Evolutionary conservation across 2,888 invertebrate species (phyloP).

Genomic region (Drepanosiphum platanoidis): DNA sequence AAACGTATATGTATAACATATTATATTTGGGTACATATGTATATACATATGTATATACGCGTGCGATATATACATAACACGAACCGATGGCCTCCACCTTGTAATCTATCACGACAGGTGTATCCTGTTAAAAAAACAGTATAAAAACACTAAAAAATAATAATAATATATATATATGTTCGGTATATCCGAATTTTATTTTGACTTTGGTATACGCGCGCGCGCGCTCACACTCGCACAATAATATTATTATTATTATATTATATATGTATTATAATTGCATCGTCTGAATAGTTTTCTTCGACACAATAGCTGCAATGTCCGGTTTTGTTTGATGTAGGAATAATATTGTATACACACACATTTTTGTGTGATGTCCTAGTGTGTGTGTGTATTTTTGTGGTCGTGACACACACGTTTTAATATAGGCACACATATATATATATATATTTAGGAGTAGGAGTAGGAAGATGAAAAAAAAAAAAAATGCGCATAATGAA

Average conservation of each 20-base stretch:
- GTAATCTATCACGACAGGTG: constrained; percentile 43
- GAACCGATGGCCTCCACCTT: constrained; percentile 14
- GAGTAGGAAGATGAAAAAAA: constrained; percentile 33
- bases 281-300: constrained; percentile 40
- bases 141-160: constrained; percentile 8
- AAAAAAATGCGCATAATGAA: constrained; percentile 61
- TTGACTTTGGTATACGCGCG: neutral
- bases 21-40: neutral
- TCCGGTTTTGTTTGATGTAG: constrained; percentile 7
- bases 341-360: neutral
- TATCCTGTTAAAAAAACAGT: constrained; percentile 48
- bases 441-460: no score
- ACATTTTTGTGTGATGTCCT: neutral
- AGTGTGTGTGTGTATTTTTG: constrained; percentile 31
- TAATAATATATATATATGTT: neutral
- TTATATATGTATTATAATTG: constrained; percentile 34
- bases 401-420: constrained; percentile 42
- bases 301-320: constrained; percentile 52
- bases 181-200: constrained; percentile 4
- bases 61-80: neutral
- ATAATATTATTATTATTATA: no score
- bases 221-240: neutral
- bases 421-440: no score
- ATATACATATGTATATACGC: neutral
- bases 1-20: constrained; percentile 4